A percentile compares a stretch with the other conserved stretches of the same genome.
phyloP scores from a whole-genome alignment of 1,140 invertebrate genomes.

The Dryas iulia region DNA sequence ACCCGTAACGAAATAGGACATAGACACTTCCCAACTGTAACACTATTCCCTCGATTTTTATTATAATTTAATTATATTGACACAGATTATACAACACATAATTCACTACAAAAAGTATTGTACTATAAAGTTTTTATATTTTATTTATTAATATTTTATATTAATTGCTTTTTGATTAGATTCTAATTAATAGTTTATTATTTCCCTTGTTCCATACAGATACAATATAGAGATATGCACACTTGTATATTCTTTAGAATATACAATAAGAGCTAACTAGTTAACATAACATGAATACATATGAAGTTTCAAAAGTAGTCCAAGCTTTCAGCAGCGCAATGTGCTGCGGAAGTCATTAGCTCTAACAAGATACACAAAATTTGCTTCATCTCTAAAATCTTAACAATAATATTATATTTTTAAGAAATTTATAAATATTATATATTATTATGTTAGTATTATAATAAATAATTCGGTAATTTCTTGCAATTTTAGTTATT shows the following conservation, averaged over 20 bases:
- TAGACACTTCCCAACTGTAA: no score
- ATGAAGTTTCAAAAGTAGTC: slow-evolving; percentile 17
- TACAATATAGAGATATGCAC: background rate
- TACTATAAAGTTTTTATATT: background rate
- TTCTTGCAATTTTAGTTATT: no score
- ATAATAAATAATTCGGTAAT: no score
- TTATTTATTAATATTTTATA: background rate
- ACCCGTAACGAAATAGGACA: no score
- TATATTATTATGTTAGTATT: no score
- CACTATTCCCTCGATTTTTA: background rate
- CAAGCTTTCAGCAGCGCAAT: slow-evolving; percentile 14
- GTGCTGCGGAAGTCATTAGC: slow-evolving; percentile 23
- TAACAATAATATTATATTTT: background rate
- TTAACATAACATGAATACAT: slow-evolving; percentile 9
- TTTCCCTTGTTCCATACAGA: slow-evolving; percentile 4
- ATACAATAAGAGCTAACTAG: slow-evolving; percentile 11
- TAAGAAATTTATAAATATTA: no score
- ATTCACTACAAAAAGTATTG: background rate
- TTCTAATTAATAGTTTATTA: background rate
- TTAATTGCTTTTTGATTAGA: background rate
- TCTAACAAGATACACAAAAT: slow-evolving; percentile 15
- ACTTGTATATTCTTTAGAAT: background rate
- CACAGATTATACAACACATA: background rate
- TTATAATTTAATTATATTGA: background rate
- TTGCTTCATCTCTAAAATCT: background rate